These are phyloP conservation scores for Microcebus lehilahytsara DNA, from an alignment of 2,113 vertebrate species.

Conservation along the genomic window DNA sequence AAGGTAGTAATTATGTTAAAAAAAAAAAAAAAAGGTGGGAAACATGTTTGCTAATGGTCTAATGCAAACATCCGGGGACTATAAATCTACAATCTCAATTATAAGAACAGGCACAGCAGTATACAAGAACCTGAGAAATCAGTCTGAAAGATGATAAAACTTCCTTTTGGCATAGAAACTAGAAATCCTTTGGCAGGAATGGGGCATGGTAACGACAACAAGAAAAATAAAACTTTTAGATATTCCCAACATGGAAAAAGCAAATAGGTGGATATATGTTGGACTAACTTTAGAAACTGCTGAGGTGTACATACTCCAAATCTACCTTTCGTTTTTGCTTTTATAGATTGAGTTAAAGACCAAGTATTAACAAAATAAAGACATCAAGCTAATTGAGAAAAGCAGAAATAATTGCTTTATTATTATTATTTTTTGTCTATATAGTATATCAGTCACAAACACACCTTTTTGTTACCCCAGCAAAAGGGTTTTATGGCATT, in stretches of 20 bases:
- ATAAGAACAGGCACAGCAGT: not conserved
- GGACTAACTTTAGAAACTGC: not conserved
- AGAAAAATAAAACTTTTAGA: not conserved
- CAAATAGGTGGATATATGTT: not conserved
- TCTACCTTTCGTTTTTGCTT: not conserved
- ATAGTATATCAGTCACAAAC: not conserved
- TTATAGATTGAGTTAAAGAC: not conserved
- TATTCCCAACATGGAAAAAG: not conserved
- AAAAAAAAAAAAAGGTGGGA: not conserved
- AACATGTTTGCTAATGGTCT: conserved; percentile 7
- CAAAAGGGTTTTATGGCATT: not conserved
- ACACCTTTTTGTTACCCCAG: not conserved
- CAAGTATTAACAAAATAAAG: not conserved
- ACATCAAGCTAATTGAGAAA: not conserved
- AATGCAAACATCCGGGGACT: not conserved
- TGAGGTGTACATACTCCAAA: not conserved
- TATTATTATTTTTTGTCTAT: not conserved
- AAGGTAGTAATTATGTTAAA: not conserved
- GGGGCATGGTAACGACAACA: not conserved
- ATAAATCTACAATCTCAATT: not conserved
- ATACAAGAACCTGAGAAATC: not conserved
- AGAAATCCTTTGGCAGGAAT: not conserved
- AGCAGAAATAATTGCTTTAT: not conserved
- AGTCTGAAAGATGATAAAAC: conserved; percentile 1
- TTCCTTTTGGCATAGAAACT: not conserved